A percentile compares a stretch with the other conserved stretches of the same genome.
Evolutionary conservation across 2,888 invertebrate genomes (phyloP).

Genomic region (Zaprionus bogoriensis): DNA sequence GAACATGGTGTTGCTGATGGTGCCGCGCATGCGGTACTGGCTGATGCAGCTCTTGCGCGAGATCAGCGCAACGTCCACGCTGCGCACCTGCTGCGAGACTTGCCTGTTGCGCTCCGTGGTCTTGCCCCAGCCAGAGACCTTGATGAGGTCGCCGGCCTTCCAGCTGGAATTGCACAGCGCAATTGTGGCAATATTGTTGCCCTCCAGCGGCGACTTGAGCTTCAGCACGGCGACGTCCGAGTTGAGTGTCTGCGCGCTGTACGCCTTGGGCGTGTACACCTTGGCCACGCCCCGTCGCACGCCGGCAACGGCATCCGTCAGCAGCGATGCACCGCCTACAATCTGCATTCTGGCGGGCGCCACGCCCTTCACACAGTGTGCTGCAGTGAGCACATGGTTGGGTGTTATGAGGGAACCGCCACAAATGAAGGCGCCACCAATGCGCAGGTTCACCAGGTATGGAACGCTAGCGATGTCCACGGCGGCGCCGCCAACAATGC

Average conservation of each 20-base stretch:
- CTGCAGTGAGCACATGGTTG: slow-evolving; percentile 78
- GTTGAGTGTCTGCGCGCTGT: slow-evolving; percentile 50
- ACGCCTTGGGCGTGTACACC: slow-evolving; percentile 62
- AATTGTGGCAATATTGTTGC: slow-evolving; percentile 66
- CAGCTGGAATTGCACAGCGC: slow-evolving; percentile 58
- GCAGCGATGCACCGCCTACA: slow-evolving; percentile 65
- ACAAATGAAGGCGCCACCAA: slow-evolving; percentile 67
- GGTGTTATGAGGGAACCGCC: slow-evolving; percentile 75
- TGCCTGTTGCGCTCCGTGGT: slow-evolving; percentile 46
- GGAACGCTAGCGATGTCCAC: slow-evolving; percentile 64
- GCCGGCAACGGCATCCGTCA: slow-evolving; percentile 56
- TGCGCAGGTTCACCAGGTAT: slow-evolving; percentile 69
- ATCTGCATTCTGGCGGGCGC: slow-evolving; percentile 51
- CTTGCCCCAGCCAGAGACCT: slow-evolving; percentile 79
- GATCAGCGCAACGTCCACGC: slow-evolving; percentile 64
- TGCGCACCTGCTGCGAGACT: slow-evolving; percentile 66
- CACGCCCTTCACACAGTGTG: slow-evolving; percentile 75
- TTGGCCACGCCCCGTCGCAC: slow-evolving; percentile 51
- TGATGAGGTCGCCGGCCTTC: slow-evolving; percentile 56
- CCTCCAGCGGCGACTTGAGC: slow-evolving; percentile 57
- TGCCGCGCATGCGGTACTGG: slow-evolving; percentile 47
- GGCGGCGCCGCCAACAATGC: slow-evolving; percentile 69
- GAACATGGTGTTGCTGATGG: slow-evolving; percentile 73
- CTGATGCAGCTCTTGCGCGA: slow-evolving; percentile 54
- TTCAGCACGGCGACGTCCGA: slow-evolving; percentile 77